These are phyloP conservation scores for Brachyrhaphis roseni DNA, from an alignment of 2,797 vertebrate genomes.

Conservation along the genomic window DNA sequence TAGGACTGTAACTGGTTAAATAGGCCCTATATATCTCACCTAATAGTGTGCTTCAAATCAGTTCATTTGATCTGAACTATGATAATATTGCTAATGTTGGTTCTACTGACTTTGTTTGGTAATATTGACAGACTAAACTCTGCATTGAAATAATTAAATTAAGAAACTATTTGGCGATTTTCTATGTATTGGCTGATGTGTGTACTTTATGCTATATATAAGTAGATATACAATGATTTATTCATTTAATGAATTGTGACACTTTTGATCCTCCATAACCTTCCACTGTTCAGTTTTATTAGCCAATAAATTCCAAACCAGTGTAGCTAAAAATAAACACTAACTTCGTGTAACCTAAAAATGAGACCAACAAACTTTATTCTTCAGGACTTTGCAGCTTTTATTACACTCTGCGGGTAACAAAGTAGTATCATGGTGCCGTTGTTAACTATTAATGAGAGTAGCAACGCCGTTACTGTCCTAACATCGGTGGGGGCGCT, in stretches of 20 bases:
- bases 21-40: neutral
- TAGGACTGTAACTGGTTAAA: neutral
- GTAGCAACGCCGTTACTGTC: neutral
- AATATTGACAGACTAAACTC: neutral
- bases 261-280: neutral
- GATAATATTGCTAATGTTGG: neutral
- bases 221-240: neutral
- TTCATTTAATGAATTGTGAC: neutral
- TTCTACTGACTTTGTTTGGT: neutral
- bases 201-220: neutral
- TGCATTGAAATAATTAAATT: neutral
- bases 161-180: neutral
- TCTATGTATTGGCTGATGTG: neutral
- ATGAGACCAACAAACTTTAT: neutral
- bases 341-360: neutral
- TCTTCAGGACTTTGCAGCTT: neutral
- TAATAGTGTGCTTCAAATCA: neutral
- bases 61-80: neutral
- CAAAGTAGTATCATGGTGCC: constrained; percentile 13
- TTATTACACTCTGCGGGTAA: neutral
- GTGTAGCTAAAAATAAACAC: neutral
- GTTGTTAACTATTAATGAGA: neutral
- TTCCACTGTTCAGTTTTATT: neutral
- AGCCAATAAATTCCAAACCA: neutral
- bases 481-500: neutral